A percentile compares a stretch with the other conserved stretches of the same genome.
These are phyloP conservation scores for Helogale parvula DNA, from an alignment of 2,113 vertebrate species.

Conservation along the genomic window DNA sequence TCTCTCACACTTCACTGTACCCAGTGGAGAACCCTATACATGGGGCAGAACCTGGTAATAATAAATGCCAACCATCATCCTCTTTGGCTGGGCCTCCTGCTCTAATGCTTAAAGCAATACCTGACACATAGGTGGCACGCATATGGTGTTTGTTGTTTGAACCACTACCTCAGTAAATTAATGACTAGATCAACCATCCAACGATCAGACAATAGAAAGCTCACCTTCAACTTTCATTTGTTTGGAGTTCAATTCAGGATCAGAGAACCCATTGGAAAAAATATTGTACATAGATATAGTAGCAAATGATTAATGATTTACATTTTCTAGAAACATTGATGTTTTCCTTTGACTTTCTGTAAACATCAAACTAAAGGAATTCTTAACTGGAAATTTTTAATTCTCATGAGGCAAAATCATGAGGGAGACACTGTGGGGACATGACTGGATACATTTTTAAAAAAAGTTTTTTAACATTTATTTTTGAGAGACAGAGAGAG, in stretches of 20 bases:
- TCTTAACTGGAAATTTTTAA: slow-evolving; percentile 2
- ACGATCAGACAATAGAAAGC: not conserved
- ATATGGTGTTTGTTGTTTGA: not conserved
- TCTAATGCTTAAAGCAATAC: not conserved
- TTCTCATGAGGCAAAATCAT: not conserved
- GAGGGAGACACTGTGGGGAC: not conserved
- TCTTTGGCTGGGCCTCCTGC: not conserved
- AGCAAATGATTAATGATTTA: slow-evolving; percentile 31
- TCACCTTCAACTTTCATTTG: slow-evolving; percentile 40
- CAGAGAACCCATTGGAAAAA: not conserved
- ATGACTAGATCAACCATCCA: slow-evolving; percentile 16
- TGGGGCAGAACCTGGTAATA: not conserved
- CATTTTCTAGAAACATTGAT: not conserved
- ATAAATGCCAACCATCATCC: not conserved
- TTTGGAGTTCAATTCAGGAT: slow-evolving; percentile 14
- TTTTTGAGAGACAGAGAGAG: no score
- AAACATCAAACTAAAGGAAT: slow-evolving; percentile 35
- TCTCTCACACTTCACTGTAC: not conserved
- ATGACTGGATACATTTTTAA: not conserved
- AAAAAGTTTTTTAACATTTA: no score
- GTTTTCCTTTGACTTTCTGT: not conserved
- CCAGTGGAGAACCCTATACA: not conserved
- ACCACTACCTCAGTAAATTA: not conserved
- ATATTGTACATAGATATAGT: not conserved
- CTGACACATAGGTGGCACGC: not conserved